These are phyloP conservation scores for Drosophila mimetica DNA, from an alignment of 2,888 invertebrate genomes.

Conservation along the genomic window DNA sequence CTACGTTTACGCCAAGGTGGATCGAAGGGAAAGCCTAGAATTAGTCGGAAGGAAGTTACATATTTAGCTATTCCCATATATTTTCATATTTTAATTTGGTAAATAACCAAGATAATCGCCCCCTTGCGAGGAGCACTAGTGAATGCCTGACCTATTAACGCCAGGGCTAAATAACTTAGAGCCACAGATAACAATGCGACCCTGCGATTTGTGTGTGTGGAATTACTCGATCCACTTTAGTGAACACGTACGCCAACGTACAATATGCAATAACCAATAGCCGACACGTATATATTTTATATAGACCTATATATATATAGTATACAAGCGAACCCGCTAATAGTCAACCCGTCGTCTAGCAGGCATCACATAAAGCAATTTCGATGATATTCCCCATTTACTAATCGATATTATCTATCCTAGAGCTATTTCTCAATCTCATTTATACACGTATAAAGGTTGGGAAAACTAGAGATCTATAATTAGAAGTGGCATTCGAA, in stretches of 20 bases:
- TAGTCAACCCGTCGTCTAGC: slow-evolving; percentile 18
- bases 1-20: not conserved
- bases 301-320: slow-evolving; percentile 24
- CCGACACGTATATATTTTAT: slow-evolving; percentile 31
- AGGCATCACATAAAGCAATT: slow-evolving; percentile 12
- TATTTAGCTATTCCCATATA: not conserved
- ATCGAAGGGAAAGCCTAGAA: not conserved
- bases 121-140: not conserved
- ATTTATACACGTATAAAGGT: not conserved
- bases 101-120: not conserved
- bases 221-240: slow-evolving; percentile 3
- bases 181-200: slow-evolving; percentile 6
- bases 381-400: slow-evolving; percentile 12
- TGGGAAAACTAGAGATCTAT: not conserved
- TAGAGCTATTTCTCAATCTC: slow-evolving; percentile 4
- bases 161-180: not conserved
- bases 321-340: slow-evolving; percentile 9
- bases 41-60: not conserved
- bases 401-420: slow-evolving; percentile 32
- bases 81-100: not conserved
- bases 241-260: slow-evolving; percentile 17
- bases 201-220: slow-evolving; percentile 5
- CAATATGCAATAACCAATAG: slow-evolving; percentile 32
- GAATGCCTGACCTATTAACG: not conserved
- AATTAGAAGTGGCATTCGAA: not conserved